These are phyloP conservation scores for Cyclopterus lumpus DNA, from an alignment of 2,797 vertebrate species.

Conservation along the genomic window DNA sequence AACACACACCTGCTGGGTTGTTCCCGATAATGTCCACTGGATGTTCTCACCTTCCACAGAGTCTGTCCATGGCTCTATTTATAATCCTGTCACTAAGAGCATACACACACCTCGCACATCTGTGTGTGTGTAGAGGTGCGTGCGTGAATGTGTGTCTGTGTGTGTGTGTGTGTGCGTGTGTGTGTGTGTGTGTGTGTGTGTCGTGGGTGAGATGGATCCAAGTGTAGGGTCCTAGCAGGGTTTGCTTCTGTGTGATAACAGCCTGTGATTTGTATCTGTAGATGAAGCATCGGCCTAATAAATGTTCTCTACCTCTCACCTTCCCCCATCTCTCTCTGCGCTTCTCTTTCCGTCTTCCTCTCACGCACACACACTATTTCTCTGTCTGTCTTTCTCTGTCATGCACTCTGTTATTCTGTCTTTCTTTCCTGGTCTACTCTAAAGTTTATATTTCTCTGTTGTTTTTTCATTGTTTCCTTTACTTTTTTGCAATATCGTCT, in stretches of 20 bases:
- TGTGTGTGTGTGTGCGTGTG: constrained; percentile 53
- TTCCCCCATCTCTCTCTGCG: constrained; percentile 61
- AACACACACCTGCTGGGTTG: constrained; percentile 57
- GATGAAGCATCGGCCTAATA: constrained; percentile 73
- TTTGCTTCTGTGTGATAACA: constrained; percentile 85
- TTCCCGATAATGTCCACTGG: constrained; percentile 71
- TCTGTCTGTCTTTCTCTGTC: constrained; percentile 47
- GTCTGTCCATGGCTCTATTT: constrained; percentile 74
- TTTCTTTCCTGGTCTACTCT: constrained; percentile 5
- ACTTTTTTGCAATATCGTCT: constrained; percentile 8
- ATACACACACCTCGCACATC: constrained; percentile 16
- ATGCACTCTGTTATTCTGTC: constrained; percentile 43
- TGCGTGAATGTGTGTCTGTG: constrained; percentile 46
- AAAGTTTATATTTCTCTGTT: constrained; percentile 39
- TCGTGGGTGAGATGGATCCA: constrained; percentile 78
- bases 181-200: constrained; percentile 48
- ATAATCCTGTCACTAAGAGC: constrained; percentile 78
- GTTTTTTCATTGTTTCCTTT: not conserved
- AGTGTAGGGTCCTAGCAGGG: constrained; percentile 86
- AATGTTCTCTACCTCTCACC: constrained; percentile 71
- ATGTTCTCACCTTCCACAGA: constrained; percentile 77
- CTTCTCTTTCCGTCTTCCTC: constrained; percentile 45
- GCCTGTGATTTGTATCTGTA: constrained; percentile 79
- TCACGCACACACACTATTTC: constrained; percentile 39
- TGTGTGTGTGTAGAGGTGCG: constrained; percentile 17